These are phyloP conservation scores for Nasua narica DNA, from an alignment of 2,797 vertebrate species.

Conservation along the genomic window DNA sequence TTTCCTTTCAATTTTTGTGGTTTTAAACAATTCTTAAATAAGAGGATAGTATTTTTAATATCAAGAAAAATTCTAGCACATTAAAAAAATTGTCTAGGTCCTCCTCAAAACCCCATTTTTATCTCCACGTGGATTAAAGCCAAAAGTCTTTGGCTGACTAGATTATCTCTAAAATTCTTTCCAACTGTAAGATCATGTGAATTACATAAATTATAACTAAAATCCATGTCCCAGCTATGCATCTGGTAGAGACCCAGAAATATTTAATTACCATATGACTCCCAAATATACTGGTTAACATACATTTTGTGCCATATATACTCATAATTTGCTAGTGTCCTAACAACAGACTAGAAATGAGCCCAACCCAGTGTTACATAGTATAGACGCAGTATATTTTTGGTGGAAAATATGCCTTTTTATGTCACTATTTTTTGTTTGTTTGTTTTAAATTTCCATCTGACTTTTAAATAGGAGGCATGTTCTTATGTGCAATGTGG, in stretches of 20 bases:
- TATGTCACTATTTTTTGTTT: neutral
- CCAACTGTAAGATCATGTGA: constrained; percentile 22
- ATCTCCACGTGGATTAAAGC: neutral
- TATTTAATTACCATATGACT: constrained; percentile 28
- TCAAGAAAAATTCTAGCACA: neutral
- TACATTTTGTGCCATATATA: neutral
- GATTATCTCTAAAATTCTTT: constrained; percentile 36
- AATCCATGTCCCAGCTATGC: neutral
- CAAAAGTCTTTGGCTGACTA: constrained; percentile 29
- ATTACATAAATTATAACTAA: constrained; percentile 9
- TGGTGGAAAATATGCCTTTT: neutral
- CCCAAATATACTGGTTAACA: neutral
- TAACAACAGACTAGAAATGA: neutral
- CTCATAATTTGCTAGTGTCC: neutral
- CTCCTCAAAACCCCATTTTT: constrained; percentile 13
- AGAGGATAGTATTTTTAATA: neutral
- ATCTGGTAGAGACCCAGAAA: neutral
- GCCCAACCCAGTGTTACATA: neutral
- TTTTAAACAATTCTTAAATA: neutral
- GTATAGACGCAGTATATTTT: neutral
- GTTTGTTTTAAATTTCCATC: neutral
- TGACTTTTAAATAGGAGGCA: neutral
- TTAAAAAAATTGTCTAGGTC: neutral
- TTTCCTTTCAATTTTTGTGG: neutral
- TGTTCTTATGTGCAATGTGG: neutral